Percentiles rank a stretch among this genome's conserved stretches.
Conservation (phyloP, 2,797 vertebrate species). For the Pangasius krempfi region DNA sequence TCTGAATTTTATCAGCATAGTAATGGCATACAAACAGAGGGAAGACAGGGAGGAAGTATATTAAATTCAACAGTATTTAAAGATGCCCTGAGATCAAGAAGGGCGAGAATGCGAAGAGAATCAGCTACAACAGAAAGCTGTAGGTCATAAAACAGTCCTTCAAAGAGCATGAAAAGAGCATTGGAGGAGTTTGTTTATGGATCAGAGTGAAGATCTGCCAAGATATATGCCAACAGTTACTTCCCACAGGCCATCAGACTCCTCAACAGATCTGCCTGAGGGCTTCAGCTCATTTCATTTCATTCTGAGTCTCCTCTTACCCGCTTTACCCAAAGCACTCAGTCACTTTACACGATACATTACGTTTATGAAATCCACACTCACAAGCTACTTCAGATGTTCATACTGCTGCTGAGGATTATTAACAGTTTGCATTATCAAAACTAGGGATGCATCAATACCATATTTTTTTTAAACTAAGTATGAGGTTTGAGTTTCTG, state of each 20-base stretch:
- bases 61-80: background rate
- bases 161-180: background rate
- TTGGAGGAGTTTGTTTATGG: background rate
- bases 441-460: background rate
- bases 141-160: background rate
- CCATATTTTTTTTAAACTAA: background rate
- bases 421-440: background rate
- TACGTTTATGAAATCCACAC: background rate
- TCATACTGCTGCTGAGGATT: background rate
- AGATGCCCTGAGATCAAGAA: background rate
- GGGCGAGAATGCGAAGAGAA: background rate
- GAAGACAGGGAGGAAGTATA: background rate
- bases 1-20: background rate
- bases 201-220: background rate
- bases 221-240: slow-evolving; percentile 10
- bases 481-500: background rate
- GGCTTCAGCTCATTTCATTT: slow-evolving; percentile 4
- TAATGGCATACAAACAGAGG: background rate
- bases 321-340: background rate
- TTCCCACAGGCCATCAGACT: slow-evolving; percentile 18
- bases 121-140: background rate
- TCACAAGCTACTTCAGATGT: background rate
- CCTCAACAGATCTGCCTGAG: slow-evolving; percentile 2
- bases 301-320: background rate
- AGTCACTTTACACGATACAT: slow-evolving; percentile 6